A percentile compares a stretch with the other conserved stretches of the same genome.
These are phyloP conservation scores for Thunnus maccoyii DNA, from an alignment of 2,113 vertebrate genomes.

Conservation along the genomic window DNA sequence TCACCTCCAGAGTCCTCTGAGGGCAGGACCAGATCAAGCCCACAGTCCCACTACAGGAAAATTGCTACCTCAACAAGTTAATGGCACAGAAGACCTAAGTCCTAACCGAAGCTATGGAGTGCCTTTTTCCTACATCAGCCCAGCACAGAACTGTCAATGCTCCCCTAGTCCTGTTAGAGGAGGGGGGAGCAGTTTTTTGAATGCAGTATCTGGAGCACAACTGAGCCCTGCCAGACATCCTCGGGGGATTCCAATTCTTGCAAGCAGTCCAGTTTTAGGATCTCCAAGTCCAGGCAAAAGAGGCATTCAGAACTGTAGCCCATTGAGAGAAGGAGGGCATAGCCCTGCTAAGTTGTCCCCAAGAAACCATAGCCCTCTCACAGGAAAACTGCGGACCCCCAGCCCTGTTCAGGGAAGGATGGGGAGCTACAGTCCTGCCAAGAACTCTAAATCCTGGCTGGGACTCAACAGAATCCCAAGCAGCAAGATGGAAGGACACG, in stretches of 20 bases:
- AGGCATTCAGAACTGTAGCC: conserved; percentile 39
- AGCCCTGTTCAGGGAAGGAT: conserved; percentile 65
- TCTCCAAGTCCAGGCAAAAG: conserved; percentile 65
- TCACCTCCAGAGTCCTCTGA: conserved; percentile 57
- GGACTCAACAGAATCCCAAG: conserved; percentile 56
- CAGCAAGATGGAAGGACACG: conserved; percentile 38
- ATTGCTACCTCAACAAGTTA: not conserved
- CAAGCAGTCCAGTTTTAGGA: conserved; percentile 43
- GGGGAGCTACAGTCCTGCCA: conserved; percentile 54
- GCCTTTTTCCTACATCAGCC: conserved; percentile 16
- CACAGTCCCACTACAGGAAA: conserved; percentile 12
- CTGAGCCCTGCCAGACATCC: conserved; percentile 30
- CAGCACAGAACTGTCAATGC: not conserved
- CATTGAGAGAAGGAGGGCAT: conserved; percentile 38
- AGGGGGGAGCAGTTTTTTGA: conserved; percentile 8
- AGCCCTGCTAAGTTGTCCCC: conserved; percentile 61
- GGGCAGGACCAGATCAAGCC: not conserved
- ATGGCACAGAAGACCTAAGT: conserved; percentile 13
- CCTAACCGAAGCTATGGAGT: not conserved
- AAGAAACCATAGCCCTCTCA: conserved; percentile 43
- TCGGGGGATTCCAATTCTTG: conserved; percentile 15
- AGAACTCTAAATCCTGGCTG: conserved; percentile 61
- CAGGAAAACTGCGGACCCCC: conserved; percentile 48
- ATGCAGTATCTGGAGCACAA: not conserved
- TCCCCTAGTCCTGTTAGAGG: conserved; percentile 43